Evolutionary conservation across 1,140 invertebrate genomes (phyloP).

Genomic region (Apis laboriosa): DNA sequence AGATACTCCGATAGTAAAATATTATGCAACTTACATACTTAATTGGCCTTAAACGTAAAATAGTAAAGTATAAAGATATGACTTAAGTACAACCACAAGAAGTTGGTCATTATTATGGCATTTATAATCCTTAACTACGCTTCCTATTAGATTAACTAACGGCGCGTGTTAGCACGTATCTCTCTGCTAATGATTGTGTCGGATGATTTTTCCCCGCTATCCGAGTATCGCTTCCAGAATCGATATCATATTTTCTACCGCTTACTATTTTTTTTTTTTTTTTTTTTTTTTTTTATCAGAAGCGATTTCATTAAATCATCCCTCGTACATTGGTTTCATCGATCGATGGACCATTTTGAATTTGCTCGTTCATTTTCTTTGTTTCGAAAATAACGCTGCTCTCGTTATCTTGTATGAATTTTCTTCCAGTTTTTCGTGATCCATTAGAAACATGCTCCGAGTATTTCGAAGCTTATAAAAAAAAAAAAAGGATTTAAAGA

Average conservation of each 20-base stretch:
- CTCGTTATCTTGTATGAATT: background rate
- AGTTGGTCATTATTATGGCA: constrained; percentile 81
- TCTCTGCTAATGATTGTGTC: constrained; percentile 27
- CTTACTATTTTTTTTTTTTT: background rate
- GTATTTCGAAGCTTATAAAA: background rate
- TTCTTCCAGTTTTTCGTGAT: too few relatives aligned
- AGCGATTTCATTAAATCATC: background rate
- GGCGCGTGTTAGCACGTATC: constrained; percentile 45
- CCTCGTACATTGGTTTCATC: background rate
- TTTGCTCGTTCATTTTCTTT: background rate
- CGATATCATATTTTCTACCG: background rate
- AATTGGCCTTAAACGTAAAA: constrained; percentile 63
- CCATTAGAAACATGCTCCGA: background rate
- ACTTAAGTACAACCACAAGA: constrained; percentile 81
- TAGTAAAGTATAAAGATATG: constrained; percentile 77
- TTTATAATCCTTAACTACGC: constrained; percentile 75
- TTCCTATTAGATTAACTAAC: constrained; percentile 43
- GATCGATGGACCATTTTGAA: background rate
- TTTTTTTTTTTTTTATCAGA: background rate
- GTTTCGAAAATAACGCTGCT: background rate
- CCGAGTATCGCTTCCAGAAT: constrained; percentile 14
- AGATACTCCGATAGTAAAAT: constrained; percentile 65
- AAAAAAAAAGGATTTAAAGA: background rate
- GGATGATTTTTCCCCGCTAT: constrained; percentile 22
- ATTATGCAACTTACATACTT: constrained; percentile 70